A percentile compares a stretch with the other conserved stretches of the same genome.
These are phyloP conservation scores for Narcine bancroftii DNA, from an alignment of 2,113 vertebrate species.

Conservation along the genomic window DNA sequence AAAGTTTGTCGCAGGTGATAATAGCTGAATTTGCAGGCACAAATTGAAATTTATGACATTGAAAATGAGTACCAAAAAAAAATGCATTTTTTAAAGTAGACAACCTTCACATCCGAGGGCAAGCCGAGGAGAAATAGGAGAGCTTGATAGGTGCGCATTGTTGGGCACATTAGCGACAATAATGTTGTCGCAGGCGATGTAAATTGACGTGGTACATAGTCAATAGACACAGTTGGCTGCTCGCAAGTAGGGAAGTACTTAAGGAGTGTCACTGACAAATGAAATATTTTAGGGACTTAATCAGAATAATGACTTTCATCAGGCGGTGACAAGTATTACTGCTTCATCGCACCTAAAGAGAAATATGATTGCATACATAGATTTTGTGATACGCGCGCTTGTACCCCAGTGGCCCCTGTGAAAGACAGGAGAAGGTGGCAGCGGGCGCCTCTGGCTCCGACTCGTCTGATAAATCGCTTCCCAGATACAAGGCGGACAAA, in stretches of 20 bases:
- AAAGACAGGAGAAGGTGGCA: conserved; percentile 44
- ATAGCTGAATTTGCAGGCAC: conserved; percentile 68
- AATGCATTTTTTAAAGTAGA: conserved; percentile 40
- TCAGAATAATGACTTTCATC: conserved; percentile 91
- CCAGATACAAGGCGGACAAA: conserved; percentile 34
- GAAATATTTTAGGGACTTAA: conserved; percentile 92
- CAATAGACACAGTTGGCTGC: conserved; percentile 80
- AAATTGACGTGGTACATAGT: conserved; percentile 83
- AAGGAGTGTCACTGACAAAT: conserved; percentile 86
- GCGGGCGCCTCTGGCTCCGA: conserved; percentile 44
- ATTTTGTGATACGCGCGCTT: conserved; percentile 37
- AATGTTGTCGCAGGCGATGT: conserved; percentile 73
- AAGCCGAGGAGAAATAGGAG: conserved; percentile 51
- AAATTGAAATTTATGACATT: conserved; percentile 98
- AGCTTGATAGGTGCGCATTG: conserved; percentile 35
- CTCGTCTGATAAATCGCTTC: conserved; percentile 50
- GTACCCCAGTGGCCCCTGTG: conserved; percentile 38
- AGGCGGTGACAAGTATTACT: conserved; percentile 75
- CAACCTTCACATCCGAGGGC: conserved; percentile 55
- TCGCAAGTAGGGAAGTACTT: conserved; percentile 59
- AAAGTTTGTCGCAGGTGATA: conserved; percentile 70
- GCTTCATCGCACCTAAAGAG: conserved; percentile 73
- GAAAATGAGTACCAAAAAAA: conserved; percentile 75
- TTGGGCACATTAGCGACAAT: conserved; percentile 67
- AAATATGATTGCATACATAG: conserved; percentile 66